phyloP scores from a whole-genome alignment of 1,140 invertebrate species.

The Drosophila virilis region DNA sequence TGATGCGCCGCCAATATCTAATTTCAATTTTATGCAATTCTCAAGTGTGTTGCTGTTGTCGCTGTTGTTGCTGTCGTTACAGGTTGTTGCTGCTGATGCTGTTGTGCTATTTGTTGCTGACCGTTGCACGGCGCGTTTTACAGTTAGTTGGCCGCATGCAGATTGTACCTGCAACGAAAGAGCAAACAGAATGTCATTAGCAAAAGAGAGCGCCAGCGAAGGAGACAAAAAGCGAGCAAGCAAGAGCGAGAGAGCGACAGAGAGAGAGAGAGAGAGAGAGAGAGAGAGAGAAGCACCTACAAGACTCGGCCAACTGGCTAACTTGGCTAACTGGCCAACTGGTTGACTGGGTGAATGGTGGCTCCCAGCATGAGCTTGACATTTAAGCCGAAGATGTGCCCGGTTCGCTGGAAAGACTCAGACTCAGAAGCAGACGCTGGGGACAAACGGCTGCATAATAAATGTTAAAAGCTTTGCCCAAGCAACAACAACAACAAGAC shows the following conservation, averaged over 20 bases:
- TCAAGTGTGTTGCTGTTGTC: constrained; percentile 27
- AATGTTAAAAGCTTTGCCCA: constrained; percentile 67
- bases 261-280: constrained; percentile 1
- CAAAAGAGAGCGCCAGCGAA: constrained; percentile 1
- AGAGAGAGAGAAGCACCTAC: constrained; percentile 1
- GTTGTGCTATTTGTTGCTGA: constrained; percentile 49
- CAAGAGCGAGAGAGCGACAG: constrained; percentile 16
- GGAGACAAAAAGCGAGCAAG: constrained; percentile 11
- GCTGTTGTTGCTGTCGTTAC: constrained; percentile 32
- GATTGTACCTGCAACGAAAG: constrained; percentile 59
- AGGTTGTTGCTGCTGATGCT: constrained; percentile 32
- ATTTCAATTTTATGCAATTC: constrained; percentile 63
- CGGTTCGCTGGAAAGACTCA: background rate
- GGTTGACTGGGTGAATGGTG: constrained; percentile 19
- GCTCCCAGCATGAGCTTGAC: constrained; percentile 63
- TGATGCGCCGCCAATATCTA: constrained; percentile 47
- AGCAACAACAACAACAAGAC: constrained; percentile 15
- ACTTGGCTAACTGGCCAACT: constrained; percentile 27
- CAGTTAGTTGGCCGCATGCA: constrained; percentile 71
- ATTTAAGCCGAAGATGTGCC: constrained; percentile 64
- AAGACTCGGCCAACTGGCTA: constrained; percentile 28
- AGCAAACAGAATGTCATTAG: constrained; percentile 27
- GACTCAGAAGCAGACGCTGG: background rate
- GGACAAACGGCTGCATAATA: constrained; percentile 37
- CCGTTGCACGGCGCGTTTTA: constrained; percentile 67